A percentile compares a stretch with the other conserved stretches of the same genome.
Evolutionary conservation across 2,888 invertebrate species (phyloP).

Genomic region (Conus canariensis): DNA sequence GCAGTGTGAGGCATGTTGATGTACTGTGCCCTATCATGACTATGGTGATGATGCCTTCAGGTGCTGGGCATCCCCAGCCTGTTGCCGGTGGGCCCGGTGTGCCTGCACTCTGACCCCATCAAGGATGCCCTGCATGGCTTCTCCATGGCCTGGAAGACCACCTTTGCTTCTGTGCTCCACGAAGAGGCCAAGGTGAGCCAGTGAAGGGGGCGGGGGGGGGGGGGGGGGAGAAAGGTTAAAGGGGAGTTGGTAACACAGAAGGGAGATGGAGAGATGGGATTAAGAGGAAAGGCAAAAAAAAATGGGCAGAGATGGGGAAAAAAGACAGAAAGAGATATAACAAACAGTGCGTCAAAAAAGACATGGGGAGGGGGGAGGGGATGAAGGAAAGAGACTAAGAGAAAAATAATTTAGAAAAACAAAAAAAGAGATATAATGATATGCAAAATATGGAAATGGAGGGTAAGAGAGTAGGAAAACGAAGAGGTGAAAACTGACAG

Average conservation of each 20-base stretch:
- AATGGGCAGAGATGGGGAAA: neutral
- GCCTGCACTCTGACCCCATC: constrained; percentile 68
- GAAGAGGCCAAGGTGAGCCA: constrained; percentile 76
- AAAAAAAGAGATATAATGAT: neutral
- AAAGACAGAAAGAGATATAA: neutral
- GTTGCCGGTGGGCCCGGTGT: constrained; percentile 75
- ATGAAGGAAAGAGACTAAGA: neutral
- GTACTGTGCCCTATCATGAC: too few relatives aligned
- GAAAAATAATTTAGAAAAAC: neutral
- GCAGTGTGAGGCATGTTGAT: too few relatives aligned
- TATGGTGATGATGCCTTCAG: neutral
- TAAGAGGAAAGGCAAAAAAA: too few relatives aligned
- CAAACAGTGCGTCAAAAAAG: neutral
- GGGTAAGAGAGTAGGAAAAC: neutral
- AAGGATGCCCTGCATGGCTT: constrained; percentile 75
- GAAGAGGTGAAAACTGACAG: neutral
- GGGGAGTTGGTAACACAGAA: too few relatives aligned
- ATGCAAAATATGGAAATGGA: too few relatives aligned
- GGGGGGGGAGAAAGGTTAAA: too few relatives aligned
- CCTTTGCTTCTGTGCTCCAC: constrained; percentile 77
- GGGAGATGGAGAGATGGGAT: too few relatives aligned
- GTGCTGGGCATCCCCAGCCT: constrained; percentile 69
- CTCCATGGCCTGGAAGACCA: constrained; percentile 78
- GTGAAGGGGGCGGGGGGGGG: too few relatives aligned
- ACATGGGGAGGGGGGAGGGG: neutral